phyloP scores from a whole-genome alignment of 2,797 vertebrate species.

The Erithacus rubecula region DNA sequence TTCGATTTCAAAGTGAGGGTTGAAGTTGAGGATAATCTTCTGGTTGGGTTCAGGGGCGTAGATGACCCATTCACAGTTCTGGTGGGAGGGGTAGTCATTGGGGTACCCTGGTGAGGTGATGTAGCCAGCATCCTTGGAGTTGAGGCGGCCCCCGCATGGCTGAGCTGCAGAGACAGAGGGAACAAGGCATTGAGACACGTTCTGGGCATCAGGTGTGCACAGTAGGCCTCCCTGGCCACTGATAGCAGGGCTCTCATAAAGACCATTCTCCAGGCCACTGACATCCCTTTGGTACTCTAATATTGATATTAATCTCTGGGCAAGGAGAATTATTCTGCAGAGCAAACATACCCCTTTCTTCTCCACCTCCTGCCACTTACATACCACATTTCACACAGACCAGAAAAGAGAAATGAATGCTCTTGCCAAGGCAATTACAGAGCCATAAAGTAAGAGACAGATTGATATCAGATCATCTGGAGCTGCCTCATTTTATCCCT shows the following conservation, averaged over 20 bases:
- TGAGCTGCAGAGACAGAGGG: constrained; percentile 72
- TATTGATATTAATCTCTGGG: constrained; percentile 51
- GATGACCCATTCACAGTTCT: constrained; percentile 96
- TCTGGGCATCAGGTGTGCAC: constrained; percentile 5
- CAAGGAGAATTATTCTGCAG: constrained; percentile 46
- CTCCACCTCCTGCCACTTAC: background rate
- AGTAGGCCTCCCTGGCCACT: background rate
- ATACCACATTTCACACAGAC: constrained; percentile 48
- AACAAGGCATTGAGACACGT: constrained; percentile 1
- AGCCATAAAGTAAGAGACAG: constrained; percentile 51
- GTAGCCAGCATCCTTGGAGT: constrained; percentile 93
- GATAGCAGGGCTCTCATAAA: background rate
- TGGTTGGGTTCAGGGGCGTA: constrained; percentile 90
- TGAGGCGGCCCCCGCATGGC: constrained; percentile 86
- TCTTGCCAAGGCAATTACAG: constrained; percentile 50
- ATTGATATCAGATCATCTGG: constrained; percentile 40
- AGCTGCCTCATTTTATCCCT: constrained; percentile 25
- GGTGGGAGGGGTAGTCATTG: constrained; percentile 94
- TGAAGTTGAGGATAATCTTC: constrained; percentile 98
- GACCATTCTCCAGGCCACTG: constrained; percentile 30
- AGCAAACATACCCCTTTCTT: background rate
- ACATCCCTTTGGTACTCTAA: constrained; percentile 7
- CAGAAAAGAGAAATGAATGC: constrained; percentile 67
- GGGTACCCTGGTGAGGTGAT: constrained; percentile 98
- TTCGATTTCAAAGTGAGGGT: constrained; percentile 98